phyloP scores from a whole-genome alignment of 1,140 invertebrate genomes.

The Leptopilina boulardi region DNA sequence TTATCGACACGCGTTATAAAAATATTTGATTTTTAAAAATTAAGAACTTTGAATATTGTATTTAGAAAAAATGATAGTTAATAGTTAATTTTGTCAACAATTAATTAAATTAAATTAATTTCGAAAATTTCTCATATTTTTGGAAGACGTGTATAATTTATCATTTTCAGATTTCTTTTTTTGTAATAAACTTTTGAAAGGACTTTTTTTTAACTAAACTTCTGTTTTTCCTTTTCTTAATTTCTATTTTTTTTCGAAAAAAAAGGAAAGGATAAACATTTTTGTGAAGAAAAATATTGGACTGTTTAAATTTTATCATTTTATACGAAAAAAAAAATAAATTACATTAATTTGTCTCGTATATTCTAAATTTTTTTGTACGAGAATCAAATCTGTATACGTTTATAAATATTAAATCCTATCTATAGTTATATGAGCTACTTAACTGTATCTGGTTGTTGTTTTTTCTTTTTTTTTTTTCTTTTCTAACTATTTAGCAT shows the following conservation, averaged over 20 bases:
- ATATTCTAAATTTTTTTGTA: constrained; percentile 4
- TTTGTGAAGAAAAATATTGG: neutral
- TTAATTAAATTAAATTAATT: neutral
- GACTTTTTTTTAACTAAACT: no score
- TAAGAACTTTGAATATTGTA: no score
- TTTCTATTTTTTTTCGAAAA: no score
- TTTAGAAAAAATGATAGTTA: no score
- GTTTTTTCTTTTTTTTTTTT: neutral
- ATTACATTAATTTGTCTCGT: neutral
- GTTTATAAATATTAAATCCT: constrained; percentile 1
- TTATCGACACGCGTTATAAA: neutral
- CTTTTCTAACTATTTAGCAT: neutral
- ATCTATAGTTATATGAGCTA: constrained; percentile 9
- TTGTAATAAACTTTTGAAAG: neutral
- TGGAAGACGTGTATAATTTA: constrained; percentile 6
- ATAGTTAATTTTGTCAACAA: neutral
- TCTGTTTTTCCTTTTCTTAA: no score
- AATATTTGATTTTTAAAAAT: neutral
- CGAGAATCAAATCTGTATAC: constrained; percentile 6
- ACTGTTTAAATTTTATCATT: neutral
- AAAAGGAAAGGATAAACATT: neutral
- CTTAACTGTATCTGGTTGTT: neutral
- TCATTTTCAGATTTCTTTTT: neutral
- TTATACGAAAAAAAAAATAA: constrained; percentile 1
- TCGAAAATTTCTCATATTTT: neutral